A percentile compares a stretch with the other conserved stretches of the same genome.
phyloP scores from a whole-genome alignment of 2,888 invertebrate species.

The Argyresthia albistria region DNA sequence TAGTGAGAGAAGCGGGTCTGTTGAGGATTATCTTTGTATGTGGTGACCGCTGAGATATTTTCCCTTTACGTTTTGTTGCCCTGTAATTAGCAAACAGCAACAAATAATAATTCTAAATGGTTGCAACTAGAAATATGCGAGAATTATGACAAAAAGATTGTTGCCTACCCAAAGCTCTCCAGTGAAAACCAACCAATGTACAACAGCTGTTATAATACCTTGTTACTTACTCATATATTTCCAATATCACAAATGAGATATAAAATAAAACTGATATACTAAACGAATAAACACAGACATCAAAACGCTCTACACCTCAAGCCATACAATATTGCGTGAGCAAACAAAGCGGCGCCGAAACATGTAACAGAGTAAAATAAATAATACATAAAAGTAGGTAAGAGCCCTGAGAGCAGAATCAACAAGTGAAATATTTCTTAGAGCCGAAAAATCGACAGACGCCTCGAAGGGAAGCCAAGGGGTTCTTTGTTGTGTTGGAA shows the following conservation, averaged over 20 bases:
- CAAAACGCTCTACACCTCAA: neutral
- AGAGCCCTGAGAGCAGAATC: constrained; percentile 39
- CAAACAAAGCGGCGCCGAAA: constrained; percentile 21
- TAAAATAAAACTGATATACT: neutral
- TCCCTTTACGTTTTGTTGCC: neutral
- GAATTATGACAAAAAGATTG: neutral
- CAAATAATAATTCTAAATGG: too few species aligned
- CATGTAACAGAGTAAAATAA: constrained; percentile 29
- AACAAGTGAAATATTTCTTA: constrained; percentile 64
- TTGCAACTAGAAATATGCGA: neutral
- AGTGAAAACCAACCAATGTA: neutral
- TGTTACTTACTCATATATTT: neutral
- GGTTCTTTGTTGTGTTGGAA: constrained; percentile 43
- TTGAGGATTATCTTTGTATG: neutral
- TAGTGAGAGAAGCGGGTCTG: neutral
- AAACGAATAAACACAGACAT: neutral
- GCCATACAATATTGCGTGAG: neutral
- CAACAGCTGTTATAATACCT: neutral
- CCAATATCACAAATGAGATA: neutral
- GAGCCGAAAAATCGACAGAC: constrained; percentile 48
- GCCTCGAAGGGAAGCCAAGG: constrained; percentile 33
- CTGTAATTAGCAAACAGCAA: neutral
- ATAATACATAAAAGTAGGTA: constrained; percentile 37
- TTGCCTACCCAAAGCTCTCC: neutral
- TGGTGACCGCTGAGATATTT: neutral